phyloP scores from a whole-genome alignment of 2,113 vertebrate species.

The Mormyrus iriodes region DNA sequence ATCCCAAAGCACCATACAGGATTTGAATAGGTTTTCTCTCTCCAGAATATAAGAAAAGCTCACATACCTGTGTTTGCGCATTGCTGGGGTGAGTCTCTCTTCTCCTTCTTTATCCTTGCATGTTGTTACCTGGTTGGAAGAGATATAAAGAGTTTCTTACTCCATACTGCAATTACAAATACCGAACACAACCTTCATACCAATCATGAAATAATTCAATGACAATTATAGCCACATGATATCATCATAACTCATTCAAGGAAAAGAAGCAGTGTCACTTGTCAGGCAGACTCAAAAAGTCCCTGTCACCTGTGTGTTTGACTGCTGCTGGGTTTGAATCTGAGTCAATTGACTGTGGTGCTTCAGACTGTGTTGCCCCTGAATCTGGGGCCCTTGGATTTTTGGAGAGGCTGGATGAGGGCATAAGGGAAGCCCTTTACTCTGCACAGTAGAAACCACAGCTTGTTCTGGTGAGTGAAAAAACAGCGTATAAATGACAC shows the following conservation, averaged over 20 bases:
- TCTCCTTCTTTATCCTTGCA: conserved; percentile 40
- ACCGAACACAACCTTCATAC: neutral
- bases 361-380: neutral
- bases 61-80: conserved; percentile 52
- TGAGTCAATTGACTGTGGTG: neutral
- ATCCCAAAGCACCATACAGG: too few relatives aligned
- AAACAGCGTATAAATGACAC: neutral
- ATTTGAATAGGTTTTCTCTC: neutral
- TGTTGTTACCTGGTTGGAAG: conserved; percentile 36
- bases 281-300: neutral
- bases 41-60: neutral
- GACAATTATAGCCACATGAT: neutral
- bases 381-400: conserved; percentile 26
- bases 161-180: neutral
- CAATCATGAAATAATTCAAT: neutral
- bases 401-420: conserved; percentile 43
- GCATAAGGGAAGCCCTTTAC: conserved; percentile 39
- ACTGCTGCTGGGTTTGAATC: conserved; percentile 34
- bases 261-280: neutral
- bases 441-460: conserved; percentile 53
- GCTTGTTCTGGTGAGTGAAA: conserved; percentile 43
- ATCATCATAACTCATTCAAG: neutral
- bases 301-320: conserved; percentile 39
- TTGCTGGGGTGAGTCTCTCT: conserved; percentile 52
- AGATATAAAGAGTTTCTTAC: conserved; percentile 1